These are phyloP conservation scores for Phenganax stokvisi DNA, from an alignment of 92 coral and sea anemone species.

Conservation along the genomic window DNA sequence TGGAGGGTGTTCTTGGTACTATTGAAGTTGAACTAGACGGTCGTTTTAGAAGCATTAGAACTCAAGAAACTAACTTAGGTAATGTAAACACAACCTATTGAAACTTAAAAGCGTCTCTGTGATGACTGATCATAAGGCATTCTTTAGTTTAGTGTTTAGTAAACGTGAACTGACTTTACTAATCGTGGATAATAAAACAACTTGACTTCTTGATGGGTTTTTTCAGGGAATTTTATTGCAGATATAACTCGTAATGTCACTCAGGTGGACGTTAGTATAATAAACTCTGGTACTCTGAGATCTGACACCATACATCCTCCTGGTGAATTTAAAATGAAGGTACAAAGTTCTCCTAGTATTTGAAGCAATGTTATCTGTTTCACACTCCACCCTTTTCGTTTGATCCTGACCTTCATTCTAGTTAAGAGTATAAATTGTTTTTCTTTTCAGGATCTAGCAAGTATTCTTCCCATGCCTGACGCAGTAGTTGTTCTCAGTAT, in stretches of 20 bases:
- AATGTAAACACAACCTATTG: background rate
- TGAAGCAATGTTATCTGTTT: background rate
- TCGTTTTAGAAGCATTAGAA: conserved; percentile 75
- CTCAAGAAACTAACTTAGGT: conserved; percentile 89
- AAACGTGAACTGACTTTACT: too few relatives aligned
- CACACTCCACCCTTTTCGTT: background rate
- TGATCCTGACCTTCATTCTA: background rate
- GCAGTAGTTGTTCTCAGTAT: conserved; percentile 67
- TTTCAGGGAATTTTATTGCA: conserved; percentile 77
- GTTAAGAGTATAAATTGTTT: background rate
- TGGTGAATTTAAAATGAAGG: conserved; percentile 91
- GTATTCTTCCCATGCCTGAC: conserved; percentile 94
- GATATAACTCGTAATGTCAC: conserved; percentile 85
- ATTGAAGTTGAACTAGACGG: conserved; percentile 93
- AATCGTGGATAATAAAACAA: background rate
- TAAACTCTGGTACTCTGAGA: conserved; percentile 90
- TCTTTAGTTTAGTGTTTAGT: background rate
- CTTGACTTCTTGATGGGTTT: background rate
- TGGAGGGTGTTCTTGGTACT: conserved; percentile 85
- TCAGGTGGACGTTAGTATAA: conserved; percentile 76
- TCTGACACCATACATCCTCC: conserved; percentile 82
- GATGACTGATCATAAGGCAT: background rate
- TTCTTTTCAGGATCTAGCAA: conserved; percentile 64
- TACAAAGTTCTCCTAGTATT: background rate
- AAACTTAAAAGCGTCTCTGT: background rate